Evolutionary conservation across 2,113 vertebrate species (phyloP).

Genomic region (Ciconia boyciana): DNA sequence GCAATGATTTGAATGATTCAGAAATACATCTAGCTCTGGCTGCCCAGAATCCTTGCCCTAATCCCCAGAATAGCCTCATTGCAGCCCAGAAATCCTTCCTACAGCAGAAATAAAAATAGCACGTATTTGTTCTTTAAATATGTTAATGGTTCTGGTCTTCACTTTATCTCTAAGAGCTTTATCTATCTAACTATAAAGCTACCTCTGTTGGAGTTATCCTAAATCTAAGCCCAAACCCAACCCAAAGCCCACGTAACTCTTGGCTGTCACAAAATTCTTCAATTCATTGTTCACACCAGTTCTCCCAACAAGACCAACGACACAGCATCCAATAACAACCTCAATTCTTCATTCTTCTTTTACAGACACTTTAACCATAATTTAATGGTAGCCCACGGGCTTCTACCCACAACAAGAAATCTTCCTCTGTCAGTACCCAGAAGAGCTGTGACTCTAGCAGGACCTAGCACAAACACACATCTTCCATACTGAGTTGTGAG

Average conservation of each 20-base stretch:
- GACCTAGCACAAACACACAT: not conserved
- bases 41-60: not conserved
- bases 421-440: not conserved
- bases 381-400: not conserved
- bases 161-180: slow-evolving; percentile 18
- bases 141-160: not conserved
- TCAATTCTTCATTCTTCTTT: not conserved
- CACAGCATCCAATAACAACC: not conserved
- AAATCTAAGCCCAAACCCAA: not conserved
- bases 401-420: not conserved
- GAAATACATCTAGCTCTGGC: not conserved
- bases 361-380: not conserved
- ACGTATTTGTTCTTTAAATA: not conserved
- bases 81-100: not conserved
- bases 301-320: not conserved
- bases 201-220: not conserved
- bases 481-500: not conserved
- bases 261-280: not conserved
- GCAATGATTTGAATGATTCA: not conserved
- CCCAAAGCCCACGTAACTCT: not conserved
- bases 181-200: not conserved
- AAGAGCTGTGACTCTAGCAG: not conserved
- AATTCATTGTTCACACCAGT: not conserved
- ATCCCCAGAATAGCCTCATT: not conserved
- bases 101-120: not conserved